Percentiles rank a stretch among this genome's conserved stretches.
These are phyloP conservation scores for Epinephelus moara DNA, from an alignment of 2,113 vertebrate genomes.

Conservation along the genomic window DNA sequence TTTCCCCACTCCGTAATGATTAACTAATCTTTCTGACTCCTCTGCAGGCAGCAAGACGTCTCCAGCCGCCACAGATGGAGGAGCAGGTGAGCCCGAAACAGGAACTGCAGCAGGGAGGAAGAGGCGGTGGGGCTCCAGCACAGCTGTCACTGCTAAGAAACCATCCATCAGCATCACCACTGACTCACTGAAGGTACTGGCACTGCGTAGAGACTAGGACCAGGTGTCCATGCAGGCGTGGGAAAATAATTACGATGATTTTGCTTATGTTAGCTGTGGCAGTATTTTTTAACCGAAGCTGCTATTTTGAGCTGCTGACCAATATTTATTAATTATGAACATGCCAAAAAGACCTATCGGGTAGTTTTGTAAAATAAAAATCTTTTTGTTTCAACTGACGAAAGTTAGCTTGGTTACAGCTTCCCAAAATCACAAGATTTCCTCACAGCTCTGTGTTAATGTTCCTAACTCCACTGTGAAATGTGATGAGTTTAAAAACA, in stretches of 20 bases:
- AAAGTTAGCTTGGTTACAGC: not conserved
- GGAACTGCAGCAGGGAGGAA: conserved; percentile 87
- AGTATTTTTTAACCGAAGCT: not conserved
- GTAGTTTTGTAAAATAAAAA: not conserved
- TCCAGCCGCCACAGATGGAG: conserved; percentile 71
- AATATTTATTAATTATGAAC: not conserved
- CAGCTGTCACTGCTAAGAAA: conserved; percentile 91
- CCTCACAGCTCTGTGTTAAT: not conserved
- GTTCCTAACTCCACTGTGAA: not conserved
- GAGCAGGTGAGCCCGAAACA: conserved; percentile 76
- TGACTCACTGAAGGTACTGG: conserved; percentile 92
- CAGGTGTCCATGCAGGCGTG: not conserved
- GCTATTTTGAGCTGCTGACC: not conserved
- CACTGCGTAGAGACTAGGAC: not conserved
- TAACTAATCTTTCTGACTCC: not conserved
- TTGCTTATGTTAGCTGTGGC: not conserved
- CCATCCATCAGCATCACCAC: conserved; percentile 95
- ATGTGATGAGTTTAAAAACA: not conserved
- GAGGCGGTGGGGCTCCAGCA: conserved; percentile 93
- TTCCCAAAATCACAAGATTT: not conserved
- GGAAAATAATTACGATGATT: not conserved
- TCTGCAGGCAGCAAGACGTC: conserved; percentile 78
- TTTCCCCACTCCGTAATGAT: not conserved
- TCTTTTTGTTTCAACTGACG: not conserved
- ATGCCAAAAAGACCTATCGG: not conserved